These are phyloP conservation scores for Hozukius guyotensis DNA, from an alignment of 2,797 vertebrate species.

Conservation along the genomic window DNA sequence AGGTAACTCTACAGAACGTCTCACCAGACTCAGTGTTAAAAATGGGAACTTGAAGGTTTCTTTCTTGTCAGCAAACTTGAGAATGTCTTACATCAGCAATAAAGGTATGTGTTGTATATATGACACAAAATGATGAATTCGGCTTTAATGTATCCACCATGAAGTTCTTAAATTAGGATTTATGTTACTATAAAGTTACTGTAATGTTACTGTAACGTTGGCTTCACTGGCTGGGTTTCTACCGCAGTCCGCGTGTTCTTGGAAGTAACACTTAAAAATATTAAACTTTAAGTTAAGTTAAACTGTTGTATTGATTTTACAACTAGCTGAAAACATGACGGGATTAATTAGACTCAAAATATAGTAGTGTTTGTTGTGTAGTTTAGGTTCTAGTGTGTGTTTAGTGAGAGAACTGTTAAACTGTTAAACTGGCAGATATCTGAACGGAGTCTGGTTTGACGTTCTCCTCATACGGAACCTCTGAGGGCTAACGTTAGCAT, in stretches of 20 bases:
- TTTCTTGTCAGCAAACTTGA: background rate
- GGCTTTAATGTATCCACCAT: background rate
- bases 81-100: fast-evolving
- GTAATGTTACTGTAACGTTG: too few species aligned
- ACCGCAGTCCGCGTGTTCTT: too few species aligned
- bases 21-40: background rate
- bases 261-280: too few species aligned
- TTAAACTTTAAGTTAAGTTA: too few species aligned
- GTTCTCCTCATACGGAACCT: background rate
- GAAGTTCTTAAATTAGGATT: background rate
- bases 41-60: background rate
- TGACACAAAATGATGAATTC: background rate
- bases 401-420: background rate
- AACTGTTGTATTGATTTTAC: too few species aligned
- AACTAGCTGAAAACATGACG: too few species aligned
- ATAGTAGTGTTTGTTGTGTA: too few species aligned
- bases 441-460: background rate
- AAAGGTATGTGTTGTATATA: fast-evolving
- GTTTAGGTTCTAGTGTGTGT: fast-evolving
- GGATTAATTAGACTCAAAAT: too few species aligned
- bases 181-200: too few species aligned
- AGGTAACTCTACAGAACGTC: conserved; percentile 14
- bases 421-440: background rate
- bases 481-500: background rate
- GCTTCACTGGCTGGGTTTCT: too few species aligned